Percentiles rank a stretch among this genome's conserved stretches.
Evolutionary conservation across 2,888 invertebrate genomes (phyloP).

Genomic region (Kuschelorhynchus macadamiae): DNA sequence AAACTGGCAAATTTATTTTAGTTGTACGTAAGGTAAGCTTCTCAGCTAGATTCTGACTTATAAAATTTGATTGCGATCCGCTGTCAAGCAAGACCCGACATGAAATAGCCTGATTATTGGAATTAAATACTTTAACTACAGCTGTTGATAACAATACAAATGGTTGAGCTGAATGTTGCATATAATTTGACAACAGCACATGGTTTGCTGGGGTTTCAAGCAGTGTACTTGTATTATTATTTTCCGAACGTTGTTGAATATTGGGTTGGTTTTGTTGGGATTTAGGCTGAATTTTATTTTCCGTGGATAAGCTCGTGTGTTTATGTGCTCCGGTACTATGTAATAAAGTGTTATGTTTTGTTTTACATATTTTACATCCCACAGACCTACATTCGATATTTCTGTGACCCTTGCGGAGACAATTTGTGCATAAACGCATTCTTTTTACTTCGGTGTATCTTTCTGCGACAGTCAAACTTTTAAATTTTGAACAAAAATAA

Average conservation of each 20-base stretch:
- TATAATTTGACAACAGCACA: no score
- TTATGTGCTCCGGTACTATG: no score
- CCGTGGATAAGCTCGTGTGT: no score
- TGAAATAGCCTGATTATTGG: background rate
- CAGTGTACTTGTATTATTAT: no score
- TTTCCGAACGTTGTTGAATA: no score
- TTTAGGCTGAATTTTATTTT: no score
- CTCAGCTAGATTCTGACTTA: slow-evolving; percentile 12
- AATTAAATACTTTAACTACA: slow-evolving; percentile 14
- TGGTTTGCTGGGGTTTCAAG: no score
- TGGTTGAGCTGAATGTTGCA: background rate
- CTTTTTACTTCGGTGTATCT: slow-evolving; percentile 39
- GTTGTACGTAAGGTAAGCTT: slow-evolving; percentile 19
- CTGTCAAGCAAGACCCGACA: slow-evolving; percentile 18
- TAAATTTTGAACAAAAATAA: slow-evolving; percentile 46
- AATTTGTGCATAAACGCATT: slow-evolving; percentile 46
- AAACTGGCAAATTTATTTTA: slow-evolving; percentile 33
- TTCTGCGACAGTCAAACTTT: slow-evolving; percentile 36
- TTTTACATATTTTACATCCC: slow-evolving; percentile 40
- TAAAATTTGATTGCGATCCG: slow-evolving; percentile 19
- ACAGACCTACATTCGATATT: slow-evolving; percentile 39
- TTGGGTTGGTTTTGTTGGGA: no score
- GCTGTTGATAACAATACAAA: slow-evolving; percentile 4
- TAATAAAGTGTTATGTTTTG: slow-evolving; percentile 35
- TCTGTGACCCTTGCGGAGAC: slow-evolving; percentile 29